Evolutionary conservation across 2,113 vertebrate species (phyloP).

Genomic region (Malaclemys terrapin): DNA sequence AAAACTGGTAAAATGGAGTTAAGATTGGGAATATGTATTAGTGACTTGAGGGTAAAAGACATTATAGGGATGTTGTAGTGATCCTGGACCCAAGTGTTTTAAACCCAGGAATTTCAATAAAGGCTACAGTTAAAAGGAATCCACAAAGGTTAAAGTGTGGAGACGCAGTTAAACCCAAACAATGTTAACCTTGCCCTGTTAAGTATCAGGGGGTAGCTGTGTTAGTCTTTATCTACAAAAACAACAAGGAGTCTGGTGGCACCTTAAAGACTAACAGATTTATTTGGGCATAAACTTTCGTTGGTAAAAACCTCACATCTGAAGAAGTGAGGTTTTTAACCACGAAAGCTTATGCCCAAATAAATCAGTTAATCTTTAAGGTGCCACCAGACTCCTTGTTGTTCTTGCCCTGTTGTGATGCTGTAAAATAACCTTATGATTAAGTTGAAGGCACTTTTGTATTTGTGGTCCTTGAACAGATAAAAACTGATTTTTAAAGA

Average conservation of each 20-base stretch:
- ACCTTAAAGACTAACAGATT: no score
- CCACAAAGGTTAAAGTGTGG: not conserved
- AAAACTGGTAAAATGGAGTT: constrained; percentile 8
- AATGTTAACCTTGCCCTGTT: not conserved
- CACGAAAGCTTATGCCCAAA: no score
- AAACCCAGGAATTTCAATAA: not conserved
- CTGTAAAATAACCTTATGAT: not conserved
- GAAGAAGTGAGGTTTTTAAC: no score
- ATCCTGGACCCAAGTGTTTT: constrained; percentile 1
- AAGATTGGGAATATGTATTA: not conserved
- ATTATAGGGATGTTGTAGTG: not conserved
- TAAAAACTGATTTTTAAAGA: not conserved
- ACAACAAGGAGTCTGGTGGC: no score
- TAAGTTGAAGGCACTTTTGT: not conserved
- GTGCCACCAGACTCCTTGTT: no score
- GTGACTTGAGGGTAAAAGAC: not conserved
- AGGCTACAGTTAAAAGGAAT: not conserved
- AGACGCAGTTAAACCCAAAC: not conserved
- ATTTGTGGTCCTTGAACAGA: not conserved
- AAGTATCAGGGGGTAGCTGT: no score
- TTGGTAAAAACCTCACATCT: no score
- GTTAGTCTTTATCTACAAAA: no score
- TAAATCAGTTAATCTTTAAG: no score
- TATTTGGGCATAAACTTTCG: no score
- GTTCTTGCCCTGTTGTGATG: not conserved